Evolutionary conservation across 2,888 invertebrate genomes (phyloP).

Genomic region (Holacanthella duospinosa): DNA sequence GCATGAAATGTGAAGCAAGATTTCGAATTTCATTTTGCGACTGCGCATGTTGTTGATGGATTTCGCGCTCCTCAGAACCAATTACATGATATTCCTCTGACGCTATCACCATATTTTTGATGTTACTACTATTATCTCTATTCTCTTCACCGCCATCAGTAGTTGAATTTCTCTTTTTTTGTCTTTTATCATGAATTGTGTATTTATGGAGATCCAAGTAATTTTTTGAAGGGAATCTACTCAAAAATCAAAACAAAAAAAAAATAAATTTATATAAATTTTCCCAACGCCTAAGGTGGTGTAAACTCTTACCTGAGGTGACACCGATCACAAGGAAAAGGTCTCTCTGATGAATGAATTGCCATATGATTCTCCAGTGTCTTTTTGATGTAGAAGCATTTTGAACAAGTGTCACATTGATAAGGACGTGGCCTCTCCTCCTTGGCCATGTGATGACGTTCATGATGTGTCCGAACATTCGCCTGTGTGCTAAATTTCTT

Average conservation of each 20-base stretch:
- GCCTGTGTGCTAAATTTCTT: not conserved
- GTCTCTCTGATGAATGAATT: not conserved
- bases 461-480: not conserved
- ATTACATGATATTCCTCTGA: no score
- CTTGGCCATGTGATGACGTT: not conserved
- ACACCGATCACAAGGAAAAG: conserved; percentile 1
- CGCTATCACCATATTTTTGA: no score
- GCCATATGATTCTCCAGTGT: conserved; percentile 1
- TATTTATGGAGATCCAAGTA: not conserved
- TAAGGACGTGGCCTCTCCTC: not conserved
- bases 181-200: not conserved
- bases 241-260: not conserved
- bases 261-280: not conserved
- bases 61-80: no score
- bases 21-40: no score
- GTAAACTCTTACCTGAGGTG: not conserved
- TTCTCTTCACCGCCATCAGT: no score
- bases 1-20: no score
- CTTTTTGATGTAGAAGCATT: not conserved
- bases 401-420: not conserved
- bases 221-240: not conserved
- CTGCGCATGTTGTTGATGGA: no score
- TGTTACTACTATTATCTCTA: no score
- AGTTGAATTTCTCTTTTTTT: not conserved
- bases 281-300: not conserved